A percentile compares a stretch with the other conserved stretches of the same genome.
phyloP scores from a whole-genome alignment of 2,113 vertebrate species.

The Ailuropoda melanoleuca region DNA sequence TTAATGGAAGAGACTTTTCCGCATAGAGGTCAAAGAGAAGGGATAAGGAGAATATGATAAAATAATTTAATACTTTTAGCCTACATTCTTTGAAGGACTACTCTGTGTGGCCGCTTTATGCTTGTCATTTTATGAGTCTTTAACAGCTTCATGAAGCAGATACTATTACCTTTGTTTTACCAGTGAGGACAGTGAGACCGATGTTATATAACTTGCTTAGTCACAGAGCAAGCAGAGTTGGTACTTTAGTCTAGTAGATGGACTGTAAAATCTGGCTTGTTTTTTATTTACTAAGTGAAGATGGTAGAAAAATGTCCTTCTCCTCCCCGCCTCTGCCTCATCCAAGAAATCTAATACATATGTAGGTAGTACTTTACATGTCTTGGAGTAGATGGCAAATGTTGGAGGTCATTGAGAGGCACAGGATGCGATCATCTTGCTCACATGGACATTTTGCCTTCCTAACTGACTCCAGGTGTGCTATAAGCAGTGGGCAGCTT shows the following conservation, averaged over 20 bases:
- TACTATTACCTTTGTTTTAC: not conserved
- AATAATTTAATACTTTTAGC: not conserved
- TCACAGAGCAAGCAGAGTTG: not conserved
- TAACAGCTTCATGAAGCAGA: not conserved
- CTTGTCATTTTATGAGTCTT: not conserved
- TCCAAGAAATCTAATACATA: not conserved
- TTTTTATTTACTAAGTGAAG: constrained; percentile 11
- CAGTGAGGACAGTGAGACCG: not conserved
- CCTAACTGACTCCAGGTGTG: not conserved
- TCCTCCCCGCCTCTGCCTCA: not conserved
- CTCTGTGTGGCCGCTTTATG: not conserved
- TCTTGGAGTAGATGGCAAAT: not conserved
- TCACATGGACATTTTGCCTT: not conserved
- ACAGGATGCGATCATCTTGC: not conserved
- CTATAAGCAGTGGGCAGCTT: not conserved
- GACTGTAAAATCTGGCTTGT: not conserved
- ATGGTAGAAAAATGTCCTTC: not conserved
- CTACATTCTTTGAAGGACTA: not conserved
- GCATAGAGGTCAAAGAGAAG: not conserved
- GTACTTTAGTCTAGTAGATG: not conserved
- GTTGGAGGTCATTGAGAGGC: not conserved
- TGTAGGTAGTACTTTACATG: not conserved
- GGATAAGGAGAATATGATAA: not conserved
- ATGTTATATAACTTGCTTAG: not conserved
- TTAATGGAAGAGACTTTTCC: not conserved